Conservation (phyloP, 2,797 vertebrate species). For the Fratercula arctica region DNA sequence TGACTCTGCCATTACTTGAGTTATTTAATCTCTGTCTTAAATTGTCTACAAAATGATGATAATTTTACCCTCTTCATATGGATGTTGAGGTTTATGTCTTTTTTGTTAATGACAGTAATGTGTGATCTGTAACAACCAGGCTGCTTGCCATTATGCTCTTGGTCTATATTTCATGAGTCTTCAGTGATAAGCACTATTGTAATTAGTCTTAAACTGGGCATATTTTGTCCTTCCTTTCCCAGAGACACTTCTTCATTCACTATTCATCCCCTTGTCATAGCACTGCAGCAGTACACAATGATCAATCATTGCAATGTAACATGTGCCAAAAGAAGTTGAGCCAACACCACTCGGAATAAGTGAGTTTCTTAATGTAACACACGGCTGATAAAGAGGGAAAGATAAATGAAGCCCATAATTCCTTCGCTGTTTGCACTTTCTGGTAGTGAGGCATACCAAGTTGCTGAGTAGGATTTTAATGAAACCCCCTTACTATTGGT, state of each 20-base stretch:
- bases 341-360: slow-evolving; percentile 53
- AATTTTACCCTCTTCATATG: not conserved
- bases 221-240: slow-evolving; percentile 20
- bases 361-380: slow-evolving; percentile 29
- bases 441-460: slow-evolving; percentile 7
- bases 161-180: not conserved
- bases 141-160: not conserved
- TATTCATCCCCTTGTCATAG: slow-evolving; percentile 11
- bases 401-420: slow-evolving; percentile 14
- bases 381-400: slow-evolving; percentile 32
- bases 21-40: not conserved
- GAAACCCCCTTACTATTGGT: slow-evolving; percentile 5
- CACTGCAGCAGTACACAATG: not conserved
- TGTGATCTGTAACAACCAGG: not conserved
- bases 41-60: not conserved
- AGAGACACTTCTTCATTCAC: not conserved
- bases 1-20: not conserved
- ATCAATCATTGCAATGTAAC: slow-evolving; percentile 38
- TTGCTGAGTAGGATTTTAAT: slow-evolving; percentile 54
- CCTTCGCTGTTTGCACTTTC: slow-evolving; percentile 29
- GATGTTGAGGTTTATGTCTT: not conserved
- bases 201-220: slow-evolving; percentile 36
- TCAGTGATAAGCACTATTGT: not conserved
- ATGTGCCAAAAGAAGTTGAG: slow-evolving; percentile 11
- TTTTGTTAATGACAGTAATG: not conserved